Percentiles rank a stretch among this genome's conserved stretches.
These are phyloP conservation scores for Tapirus indicus DNA, from an alignment of 2,797 vertebrate species.

Conservation along the genomic window DNA sequence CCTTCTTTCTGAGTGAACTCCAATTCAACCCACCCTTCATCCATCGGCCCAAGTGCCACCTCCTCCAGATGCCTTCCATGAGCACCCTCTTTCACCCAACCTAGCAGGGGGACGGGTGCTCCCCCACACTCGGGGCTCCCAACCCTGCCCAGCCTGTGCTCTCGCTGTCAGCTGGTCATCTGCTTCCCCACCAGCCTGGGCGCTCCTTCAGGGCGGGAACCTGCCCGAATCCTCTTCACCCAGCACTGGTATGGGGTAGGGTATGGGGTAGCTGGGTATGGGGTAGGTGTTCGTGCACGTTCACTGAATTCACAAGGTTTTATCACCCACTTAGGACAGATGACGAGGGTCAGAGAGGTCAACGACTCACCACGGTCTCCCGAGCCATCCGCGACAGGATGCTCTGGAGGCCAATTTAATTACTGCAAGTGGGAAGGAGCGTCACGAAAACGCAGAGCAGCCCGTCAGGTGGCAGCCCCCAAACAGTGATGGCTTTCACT, in stretches of 20 bases:
- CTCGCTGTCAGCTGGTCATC: neutral
- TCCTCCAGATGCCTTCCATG: neutral
- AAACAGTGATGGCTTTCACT: neutral
- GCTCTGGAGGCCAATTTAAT: neutral
- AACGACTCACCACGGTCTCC: neutral
- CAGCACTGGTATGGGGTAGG: no score
- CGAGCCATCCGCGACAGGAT: accelerated
- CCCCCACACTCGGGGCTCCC: neutral
- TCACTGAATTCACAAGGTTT: neutral
- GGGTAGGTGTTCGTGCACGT: accelerated
- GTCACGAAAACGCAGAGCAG: accelerated
- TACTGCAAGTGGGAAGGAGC: accelerated
- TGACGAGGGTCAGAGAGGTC: neutral
- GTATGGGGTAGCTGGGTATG: no score
- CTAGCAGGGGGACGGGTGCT: no score
- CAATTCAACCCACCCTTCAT: neutral
- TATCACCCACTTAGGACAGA: accelerated
- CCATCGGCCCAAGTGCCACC: neutral
- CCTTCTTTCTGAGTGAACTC: neutral
- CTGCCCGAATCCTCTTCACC: accelerated
- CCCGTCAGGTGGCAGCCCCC: accelerated
- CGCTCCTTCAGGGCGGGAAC: no score
- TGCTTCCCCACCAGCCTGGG: neutral
- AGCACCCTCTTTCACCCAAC: no score
- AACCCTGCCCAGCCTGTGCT: neutral